These are phyloP conservation scores for Lasaia peninsularis DNA, from an alignment of 1,140 invertebrate species.

Conservation along the genomic window DNA sequence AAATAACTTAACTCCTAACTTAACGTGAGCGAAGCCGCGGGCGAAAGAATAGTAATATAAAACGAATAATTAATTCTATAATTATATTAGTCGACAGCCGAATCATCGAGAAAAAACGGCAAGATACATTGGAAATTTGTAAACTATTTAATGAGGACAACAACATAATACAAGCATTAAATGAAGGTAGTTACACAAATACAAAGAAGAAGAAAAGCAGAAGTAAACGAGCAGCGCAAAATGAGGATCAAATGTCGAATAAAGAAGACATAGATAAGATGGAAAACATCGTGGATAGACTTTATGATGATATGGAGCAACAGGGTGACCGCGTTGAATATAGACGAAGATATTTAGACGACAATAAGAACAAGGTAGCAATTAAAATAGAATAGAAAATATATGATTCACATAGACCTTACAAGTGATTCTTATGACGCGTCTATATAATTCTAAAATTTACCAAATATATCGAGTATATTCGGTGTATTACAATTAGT, in stretches of 20 bases:
- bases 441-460: too few relatives aligned
- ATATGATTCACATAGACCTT: too few relatives aligned
- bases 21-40: too few relatives aligned
- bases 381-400: too few relatives aligned
- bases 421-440: too few relatives aligned
- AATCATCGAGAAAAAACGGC: constrained; percentile 49
- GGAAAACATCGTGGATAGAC: constrained; percentile 55
- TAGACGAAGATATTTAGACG: constrained; percentile 30
- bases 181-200: not conserved
- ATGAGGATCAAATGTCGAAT: constrained; percentile 31
- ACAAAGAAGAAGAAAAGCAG: constrained; percentile 13
- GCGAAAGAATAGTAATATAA: too few relatives aligned
- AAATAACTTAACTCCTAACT: too few relatives aligned
- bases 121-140: constrained; percentile 62
- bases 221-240: constrained; percentile 36
- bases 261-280: constrained; percentile 34
- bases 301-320: constrained; percentile 53
- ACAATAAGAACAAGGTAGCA: constrained; percentile 28
- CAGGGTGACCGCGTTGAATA: constrained; percentile 41
- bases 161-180: constrained; percentile 15
- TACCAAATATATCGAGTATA: too few relatives aligned
- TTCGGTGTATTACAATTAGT: too few relatives aligned
- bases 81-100: constrained; percentile 42
- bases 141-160: constrained; percentile 50
- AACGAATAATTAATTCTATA: not conserved